A percentile compares a stretch with the other conserved stretches of the same genome.
Conservation (phyloP, 2,888 invertebrate species). For the Leptinotarsa juncta region DNA sequence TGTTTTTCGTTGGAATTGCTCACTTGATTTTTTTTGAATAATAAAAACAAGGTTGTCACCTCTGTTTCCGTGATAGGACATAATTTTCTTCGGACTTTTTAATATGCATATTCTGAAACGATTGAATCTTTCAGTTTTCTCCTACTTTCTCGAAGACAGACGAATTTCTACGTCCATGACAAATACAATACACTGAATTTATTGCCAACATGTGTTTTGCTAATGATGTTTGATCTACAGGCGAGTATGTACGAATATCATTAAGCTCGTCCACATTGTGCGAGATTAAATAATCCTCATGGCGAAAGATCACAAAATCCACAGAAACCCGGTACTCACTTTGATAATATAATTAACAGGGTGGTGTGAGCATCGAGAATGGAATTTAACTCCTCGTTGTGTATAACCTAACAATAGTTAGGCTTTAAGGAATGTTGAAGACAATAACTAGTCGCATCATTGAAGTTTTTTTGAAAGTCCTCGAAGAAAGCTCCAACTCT, state of each 20-base stretch:
- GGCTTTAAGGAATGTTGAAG: too few species aligned
- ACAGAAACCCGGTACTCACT: not conserved
- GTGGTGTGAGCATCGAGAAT: not conserved
- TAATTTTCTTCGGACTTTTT: not conserved
- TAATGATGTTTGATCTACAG: constrained; percentile 36
- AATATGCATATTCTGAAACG: not conserved
- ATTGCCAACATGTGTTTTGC: constrained; percentile 39
- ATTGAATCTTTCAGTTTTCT: not conserved
- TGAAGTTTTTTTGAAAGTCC: too few species aligned
- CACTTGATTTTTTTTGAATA: too few species aligned
- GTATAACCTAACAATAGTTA: not conserved
- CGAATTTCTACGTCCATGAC: constrained; percentile 7
- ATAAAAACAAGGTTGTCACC: too few species aligned
- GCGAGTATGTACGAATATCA: constrained; percentile 23
- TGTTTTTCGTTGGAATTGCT: too few species aligned
- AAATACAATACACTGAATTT: constrained; percentile 31
- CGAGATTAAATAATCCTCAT: constrained; percentile 1
- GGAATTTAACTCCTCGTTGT: not conserved
- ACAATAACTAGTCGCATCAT: too few species aligned
- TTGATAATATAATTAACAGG: constrained; percentile 11
- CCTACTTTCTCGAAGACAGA: not conserved
- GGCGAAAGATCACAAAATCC: constrained; percentile 3
- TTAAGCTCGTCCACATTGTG: constrained; percentile 13
- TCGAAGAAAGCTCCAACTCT: too few species aligned
- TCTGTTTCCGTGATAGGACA: too few species aligned